These are phyloP conservation scores for Cyphomyrus plagiostoma DNA, from an alignment of 2,113 vertebrate species.

Conservation along the genomic window DNA sequence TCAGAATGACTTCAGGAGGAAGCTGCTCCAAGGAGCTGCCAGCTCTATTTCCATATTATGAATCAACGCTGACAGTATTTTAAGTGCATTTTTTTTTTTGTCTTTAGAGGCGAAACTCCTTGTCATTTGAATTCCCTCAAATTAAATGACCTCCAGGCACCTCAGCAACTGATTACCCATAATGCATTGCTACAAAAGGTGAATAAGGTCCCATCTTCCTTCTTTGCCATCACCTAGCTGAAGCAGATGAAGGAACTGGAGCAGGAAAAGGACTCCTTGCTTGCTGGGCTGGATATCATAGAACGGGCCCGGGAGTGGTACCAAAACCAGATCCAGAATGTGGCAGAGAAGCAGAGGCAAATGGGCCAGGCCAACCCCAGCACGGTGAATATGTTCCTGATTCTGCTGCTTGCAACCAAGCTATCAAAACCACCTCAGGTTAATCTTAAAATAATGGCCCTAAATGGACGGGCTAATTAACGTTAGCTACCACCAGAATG, in stretches of 20 bases:
- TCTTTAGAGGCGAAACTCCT: background rate
- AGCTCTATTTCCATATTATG: background rate
- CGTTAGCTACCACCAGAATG: background rate
- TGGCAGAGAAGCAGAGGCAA: conserved; percentile 76
- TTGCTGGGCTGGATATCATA: conserved; percentile 83
- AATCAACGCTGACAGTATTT: background rate
- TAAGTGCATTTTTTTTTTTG: background rate
- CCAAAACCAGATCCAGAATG: conserved; percentile 77
- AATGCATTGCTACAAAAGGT: background rate
- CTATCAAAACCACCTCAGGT: background rate
- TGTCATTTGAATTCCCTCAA: background rate
- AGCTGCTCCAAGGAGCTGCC: background rate
- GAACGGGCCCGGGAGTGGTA: conserved; percentile 81
- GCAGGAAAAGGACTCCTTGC: conserved; percentile 82
- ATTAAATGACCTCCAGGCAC: background rate
- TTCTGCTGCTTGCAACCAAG: background rate
- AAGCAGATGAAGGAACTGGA: conserved; percentile 89
- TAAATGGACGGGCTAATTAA: background rate
- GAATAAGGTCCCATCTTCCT: background rate
- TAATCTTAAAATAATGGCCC: background rate
- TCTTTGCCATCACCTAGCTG: conserved; percentile 56
- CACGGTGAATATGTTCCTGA: conserved; percentile 46
- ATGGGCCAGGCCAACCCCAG: conserved; percentile 63
- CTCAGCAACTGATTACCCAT: background rate
- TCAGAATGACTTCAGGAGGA: background rate